Base-by-base conservation (phyloP, 2,888 invertebrate genomes). In the Acronicta leporina region DNA sequence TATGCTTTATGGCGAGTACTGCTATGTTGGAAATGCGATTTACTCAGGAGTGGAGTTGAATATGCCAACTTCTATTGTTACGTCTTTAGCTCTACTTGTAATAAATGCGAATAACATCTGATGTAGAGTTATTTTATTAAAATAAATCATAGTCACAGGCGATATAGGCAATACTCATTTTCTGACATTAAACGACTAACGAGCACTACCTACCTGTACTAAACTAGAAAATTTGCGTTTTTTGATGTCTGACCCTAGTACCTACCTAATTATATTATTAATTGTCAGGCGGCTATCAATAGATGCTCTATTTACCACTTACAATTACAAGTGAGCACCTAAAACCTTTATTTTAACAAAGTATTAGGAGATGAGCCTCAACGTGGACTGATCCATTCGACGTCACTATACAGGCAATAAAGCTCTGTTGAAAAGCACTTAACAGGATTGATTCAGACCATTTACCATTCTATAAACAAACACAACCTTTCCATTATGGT, bases 381-480 rank as follows among this genome's bases (percentile, higher is more conserved):
- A 75, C 78, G 77, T 67, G 67, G 74, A 74, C 85, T 83, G 87
- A 87, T 87, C 86, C 87, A 87, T 87, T 87, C 85, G 73, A 86
- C 85, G 84, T 85, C 84, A 83, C 87, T 87, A 82, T 86, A 89
- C 89, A 89, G 90, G 88, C 92, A 91, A 92, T 94, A 94, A 94
- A 94, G 92, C 92, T 91, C 89, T 88, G 91, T 89, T 91, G 89
- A 90, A 94, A 93, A 93, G 90, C 94, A 94, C 94, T 94, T 93
- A 94, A 88, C 91, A 88, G 87, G 90, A 94, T 94, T 94, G 94
- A 93, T 93, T 92, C 92, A 90, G 89, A 90, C 91, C 92, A 93
- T 94, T 94, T 92, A 92, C 92, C 89, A 93, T 92, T 93, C 92
- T 92, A 92, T 91, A 92, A 91, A 92, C 91, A 94, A 93, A 92